Base-by-base conservation (phyloP, 2,797 vertebrate species). In the Delichon dasypus region DNA sequence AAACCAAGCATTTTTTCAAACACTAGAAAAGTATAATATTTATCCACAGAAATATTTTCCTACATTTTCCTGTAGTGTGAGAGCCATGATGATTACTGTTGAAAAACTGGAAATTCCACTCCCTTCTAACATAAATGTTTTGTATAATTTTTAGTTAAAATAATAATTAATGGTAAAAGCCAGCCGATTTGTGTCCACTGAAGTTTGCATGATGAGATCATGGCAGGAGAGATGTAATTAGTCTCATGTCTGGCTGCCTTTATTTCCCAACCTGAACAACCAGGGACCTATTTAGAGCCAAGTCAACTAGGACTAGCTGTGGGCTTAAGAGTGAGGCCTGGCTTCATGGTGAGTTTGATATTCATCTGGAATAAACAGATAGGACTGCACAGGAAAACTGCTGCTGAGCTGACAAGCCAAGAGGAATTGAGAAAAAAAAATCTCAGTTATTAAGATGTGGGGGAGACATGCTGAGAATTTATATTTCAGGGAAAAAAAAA, bases 351-450 rank as follows among this genome's bases (percentile, higher is more conserved):
- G 62, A 50, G 80, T 67, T 91, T 74, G 32, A 25, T 86, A n/a
- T 67, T 92, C 54, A 64, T 60, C 73, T 84, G 83, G 73, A 78
- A 89, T 80, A 92, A 94, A 60, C 20, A 91, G 76, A 67, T 67
- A 88, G 81, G 12, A 18, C 85, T 94, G 73, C 38, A 83, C 38
- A 77, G 80, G 26, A 90, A 91, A 90, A 55, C 26, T 91, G 30
- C 68, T 64, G 58, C 40, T 65, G 73, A 92, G 54, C 27, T 80
- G 48, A 88, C 34, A 55, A 82, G 34, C 23, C 38, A 55, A 73
- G 75, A 90, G 65, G 38, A 85, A 90, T 74, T 36, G 44, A 48
- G 47, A 5, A 74, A 67, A 50, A 70, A 60, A 62, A 42, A 11
- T 8, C 57, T 77, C 47, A 23, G 17, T 38, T 88, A 76, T 90